phyloP scores from a whole-genome alignment of 2,888 invertebrate species.

The Congeria kusceri region DNA sequence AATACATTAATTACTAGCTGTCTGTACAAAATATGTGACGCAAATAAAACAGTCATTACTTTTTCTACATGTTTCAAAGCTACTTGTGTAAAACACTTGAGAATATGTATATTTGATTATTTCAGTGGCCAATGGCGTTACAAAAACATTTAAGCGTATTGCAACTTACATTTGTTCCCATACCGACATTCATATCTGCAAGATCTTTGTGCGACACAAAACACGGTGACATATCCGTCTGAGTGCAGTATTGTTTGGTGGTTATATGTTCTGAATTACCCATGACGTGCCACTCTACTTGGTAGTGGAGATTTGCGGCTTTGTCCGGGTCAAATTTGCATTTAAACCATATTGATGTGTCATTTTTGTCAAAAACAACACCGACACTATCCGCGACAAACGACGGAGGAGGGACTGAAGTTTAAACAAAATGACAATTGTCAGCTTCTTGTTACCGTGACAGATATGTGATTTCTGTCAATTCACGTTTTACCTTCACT shows the following conservation, averaged over 20 bases:
- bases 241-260: conserved; percentile 16
- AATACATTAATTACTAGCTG: no score
- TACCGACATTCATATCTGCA: not conserved
- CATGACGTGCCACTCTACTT: conserved; percentile 18
- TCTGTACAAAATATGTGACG: no score
- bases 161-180: conserved; percentile 23
- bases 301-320: conserved; percentile 12
- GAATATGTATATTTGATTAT: no score
- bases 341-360: conserved; percentile 2
- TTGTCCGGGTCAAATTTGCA: conserved; percentile 26
- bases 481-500: no score
- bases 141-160: no score
- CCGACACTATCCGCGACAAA: conserved; percentile 17
- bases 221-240: not conserved
- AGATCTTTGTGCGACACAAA: conserved; percentile 16
- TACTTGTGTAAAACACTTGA: no score
- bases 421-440: no score
- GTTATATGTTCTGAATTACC: not conserved
- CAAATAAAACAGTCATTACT: no score
- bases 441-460: no score
- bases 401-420: conserved; percentile 12
- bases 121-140: no score
- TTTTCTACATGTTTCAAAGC: no score
- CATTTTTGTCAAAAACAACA: not conserved
- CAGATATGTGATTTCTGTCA: no score